Percentiles rank a stretch among this genome's conserved stretches.
Evolutionary conservation across 1,140 invertebrate genomes (phyloP).

Genomic region (Acromyrmex echinatior): DNA sequence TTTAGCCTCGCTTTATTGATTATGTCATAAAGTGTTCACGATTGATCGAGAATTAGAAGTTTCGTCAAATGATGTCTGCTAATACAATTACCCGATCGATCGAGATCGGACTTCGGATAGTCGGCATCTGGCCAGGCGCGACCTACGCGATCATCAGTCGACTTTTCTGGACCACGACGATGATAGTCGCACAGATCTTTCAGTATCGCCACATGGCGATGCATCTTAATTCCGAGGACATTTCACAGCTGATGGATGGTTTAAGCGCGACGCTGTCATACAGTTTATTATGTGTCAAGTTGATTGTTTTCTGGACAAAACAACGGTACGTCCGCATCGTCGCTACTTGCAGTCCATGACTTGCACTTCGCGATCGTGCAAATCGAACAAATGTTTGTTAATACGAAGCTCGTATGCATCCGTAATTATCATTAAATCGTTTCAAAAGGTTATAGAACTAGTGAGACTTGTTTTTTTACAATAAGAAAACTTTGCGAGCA

Average conservation of each 20-base stretch:
- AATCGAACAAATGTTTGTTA: slow-evolving; percentile 17
- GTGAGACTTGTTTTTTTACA: neutral
- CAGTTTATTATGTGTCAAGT: slow-evolving; percentile 58
- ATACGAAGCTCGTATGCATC: neutral
- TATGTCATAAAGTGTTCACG: neutral
- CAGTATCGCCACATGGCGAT: slow-evolving; percentile 48
- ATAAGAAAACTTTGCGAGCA: neutral
- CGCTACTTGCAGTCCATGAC: neutral
- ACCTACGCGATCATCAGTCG: slow-evolving; percentile 22
- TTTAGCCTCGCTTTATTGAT: neutral
- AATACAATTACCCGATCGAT: slow-evolving; percentile 35
- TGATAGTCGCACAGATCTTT: slow-evolving; percentile 27
- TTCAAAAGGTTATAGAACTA: neutral
- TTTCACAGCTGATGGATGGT: slow-evolving; percentile 31
- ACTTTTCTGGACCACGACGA: slow-evolving; percentile 25
- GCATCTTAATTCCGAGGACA: slow-evolving; percentile 17
- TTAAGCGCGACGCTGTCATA: slow-evolving; percentile 48
- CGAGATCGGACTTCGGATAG: slow-evolving; percentile 55
- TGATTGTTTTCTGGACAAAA: slow-evolving; percentile 59
- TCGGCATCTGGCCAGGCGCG: slow-evolving; percentile 52
- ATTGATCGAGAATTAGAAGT: neutral
- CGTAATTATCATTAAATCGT: neutral
- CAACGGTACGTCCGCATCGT: slow-evolving; percentile 42
- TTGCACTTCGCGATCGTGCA: neutral
- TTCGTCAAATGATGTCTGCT: neutral